These are phyloP conservation scores for Psilanteris sp. DNA, from an alignment of 1,140 invertebrate genomes.

Conservation along the genomic window DNA sequence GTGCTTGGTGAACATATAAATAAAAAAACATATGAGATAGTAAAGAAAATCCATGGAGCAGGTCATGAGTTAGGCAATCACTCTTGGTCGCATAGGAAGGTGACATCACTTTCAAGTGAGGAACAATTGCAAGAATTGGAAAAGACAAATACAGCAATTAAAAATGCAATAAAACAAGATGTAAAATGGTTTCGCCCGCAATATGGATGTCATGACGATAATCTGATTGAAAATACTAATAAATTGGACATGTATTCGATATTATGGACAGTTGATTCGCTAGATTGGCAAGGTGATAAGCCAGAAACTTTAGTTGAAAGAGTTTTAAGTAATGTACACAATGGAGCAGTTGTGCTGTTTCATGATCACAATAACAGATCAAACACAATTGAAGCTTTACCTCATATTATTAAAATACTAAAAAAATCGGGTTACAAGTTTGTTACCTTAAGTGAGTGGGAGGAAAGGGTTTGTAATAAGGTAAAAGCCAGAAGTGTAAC, in stretches of 20 bases:
- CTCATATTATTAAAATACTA: slow-evolving; percentile 28
- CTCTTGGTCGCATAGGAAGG: slow-evolving; percentile 18
- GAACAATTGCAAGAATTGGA: slow-evolving; percentile 20
- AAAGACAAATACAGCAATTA: slow-evolving; percentile 27
- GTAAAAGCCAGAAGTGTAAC: slow-evolving; percentile 24
- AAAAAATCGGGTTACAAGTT: slow-evolving; percentile 24
- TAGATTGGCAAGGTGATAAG: slow-evolving; percentile 23
- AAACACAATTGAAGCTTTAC: slow-evolving; percentile 26
- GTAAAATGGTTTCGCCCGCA: slow-evolving; percentile 20
- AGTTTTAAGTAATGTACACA: slow-evolving; percentile 22
- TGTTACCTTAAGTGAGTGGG: slow-evolving; percentile 21
- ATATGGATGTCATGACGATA: slow-evolving; percentile 24
- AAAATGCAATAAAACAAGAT: slow-evolving; percentile 29
- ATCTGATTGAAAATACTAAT: slow-evolving; percentile 27
- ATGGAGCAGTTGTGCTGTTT: slow-evolving; percentile 21
- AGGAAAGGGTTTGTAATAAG: slow-evolving; percentile 23
- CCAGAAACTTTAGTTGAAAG: slow-evolving; percentile 27
- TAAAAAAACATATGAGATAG: slow-evolving; percentile 14
- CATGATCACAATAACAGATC: slow-evolving; percentile 24
- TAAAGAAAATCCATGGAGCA: slow-evolving; percentile 17
- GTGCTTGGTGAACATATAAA: slow-evolving; percentile 17
- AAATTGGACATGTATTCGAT: slow-evolving; percentile 17
- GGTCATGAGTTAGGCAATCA: slow-evolving; percentile 21
- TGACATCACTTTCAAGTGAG: slow-evolving; percentile 20
- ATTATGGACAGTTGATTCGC: slow-evolving; percentile 25